Percentiles rank a stretch among this genome's conserved stretches.
These are phyloP conservation scores for Molothrus aeneus DNA, from an alignment of 2,797 vertebrate species.

Conservation along the genomic window DNA sequence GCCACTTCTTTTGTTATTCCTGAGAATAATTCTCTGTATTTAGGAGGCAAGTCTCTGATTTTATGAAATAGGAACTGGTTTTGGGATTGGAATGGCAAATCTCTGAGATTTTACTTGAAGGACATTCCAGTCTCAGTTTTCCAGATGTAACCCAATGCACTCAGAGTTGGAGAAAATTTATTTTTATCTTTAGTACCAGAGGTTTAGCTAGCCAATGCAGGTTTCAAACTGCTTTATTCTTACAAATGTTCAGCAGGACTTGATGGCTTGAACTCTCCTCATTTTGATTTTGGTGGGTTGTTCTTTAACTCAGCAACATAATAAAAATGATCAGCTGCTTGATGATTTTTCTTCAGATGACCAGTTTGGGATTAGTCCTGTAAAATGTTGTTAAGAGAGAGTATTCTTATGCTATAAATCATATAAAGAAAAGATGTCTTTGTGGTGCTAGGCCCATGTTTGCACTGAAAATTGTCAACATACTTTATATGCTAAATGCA, in stretches of 20 bases:
- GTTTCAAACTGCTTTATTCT: conserved; percentile 26
- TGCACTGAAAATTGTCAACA: not conserved
- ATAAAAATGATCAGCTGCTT: not conserved
- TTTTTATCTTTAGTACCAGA: conserved; percentile 38
- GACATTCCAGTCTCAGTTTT: conserved; percentile 44
- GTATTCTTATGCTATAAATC: not conserved
- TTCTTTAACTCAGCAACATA: not conserved
- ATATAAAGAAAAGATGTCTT: not conserved
- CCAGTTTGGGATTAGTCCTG: not conserved
- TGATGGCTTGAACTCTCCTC: not conserved
- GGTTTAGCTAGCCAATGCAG: conserved; percentile 14
- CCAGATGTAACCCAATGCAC: conserved; percentile 27
- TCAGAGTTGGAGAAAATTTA: conserved; percentile 16
- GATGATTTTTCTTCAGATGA: not conserved
- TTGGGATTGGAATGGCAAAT: not conserved
- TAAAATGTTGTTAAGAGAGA: not conserved
- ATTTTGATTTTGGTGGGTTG: not conserved
- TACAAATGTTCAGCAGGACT: not conserved
- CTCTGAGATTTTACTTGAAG: conserved; percentile 13
- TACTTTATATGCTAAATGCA: not conserved
- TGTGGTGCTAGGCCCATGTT: not conserved
- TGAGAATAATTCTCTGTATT: not conserved
- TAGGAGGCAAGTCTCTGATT: conserved; percentile 14
- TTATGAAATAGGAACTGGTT: conserved; percentile 5
- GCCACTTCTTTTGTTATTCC: not conserved